Conservation (phyloP, 2,888 invertebrate genomes). For the Lasioglossum calceatum region DNA sequence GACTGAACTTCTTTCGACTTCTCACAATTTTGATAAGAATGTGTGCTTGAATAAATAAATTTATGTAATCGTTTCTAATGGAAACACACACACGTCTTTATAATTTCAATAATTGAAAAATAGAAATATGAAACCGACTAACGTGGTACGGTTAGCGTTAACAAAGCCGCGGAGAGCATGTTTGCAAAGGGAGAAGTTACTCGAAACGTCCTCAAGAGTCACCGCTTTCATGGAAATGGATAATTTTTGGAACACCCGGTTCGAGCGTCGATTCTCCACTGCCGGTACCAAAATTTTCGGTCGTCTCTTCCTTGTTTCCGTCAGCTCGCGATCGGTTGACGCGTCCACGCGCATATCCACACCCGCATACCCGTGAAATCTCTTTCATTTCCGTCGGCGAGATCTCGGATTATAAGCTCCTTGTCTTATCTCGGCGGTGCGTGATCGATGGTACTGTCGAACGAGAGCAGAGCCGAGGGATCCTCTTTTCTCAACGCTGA, state of each 20-base stretch:
- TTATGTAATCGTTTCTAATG: too few relatives aligned
- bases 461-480: slow-evolving; percentile 23
- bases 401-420: slow-evolving; percentile 68
- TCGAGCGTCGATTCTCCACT: background rate
- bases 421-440: slow-evolving; percentile 67
- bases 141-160: too few relatives aligned
- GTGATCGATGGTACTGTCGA: slow-evolving; percentile 65
- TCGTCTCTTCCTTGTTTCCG: background rate
- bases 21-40: too few relatives aligned
- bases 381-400: slow-evolving; percentile 35
- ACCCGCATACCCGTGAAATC: background rate
- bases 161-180: too few relatives aligned
- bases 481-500: slow-evolving; percentile 48
- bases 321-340: background rate
- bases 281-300: background rate
- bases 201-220: too few relatives aligned
- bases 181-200: too few relatives aligned
- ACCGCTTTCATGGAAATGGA: too few relatives aligned
- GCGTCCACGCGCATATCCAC: background rate
- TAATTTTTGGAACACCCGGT: background rate
- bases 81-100: too few relatives aligned
- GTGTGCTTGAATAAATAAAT: too few relatives aligned
- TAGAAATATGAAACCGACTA: too few relatives aligned
- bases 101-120: too few relatives aligned
- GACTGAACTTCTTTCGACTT: too few relatives aligned